Conservation (phyloP, 2,797 vertebrate species). For the Oreochromis grahami region DNA sequence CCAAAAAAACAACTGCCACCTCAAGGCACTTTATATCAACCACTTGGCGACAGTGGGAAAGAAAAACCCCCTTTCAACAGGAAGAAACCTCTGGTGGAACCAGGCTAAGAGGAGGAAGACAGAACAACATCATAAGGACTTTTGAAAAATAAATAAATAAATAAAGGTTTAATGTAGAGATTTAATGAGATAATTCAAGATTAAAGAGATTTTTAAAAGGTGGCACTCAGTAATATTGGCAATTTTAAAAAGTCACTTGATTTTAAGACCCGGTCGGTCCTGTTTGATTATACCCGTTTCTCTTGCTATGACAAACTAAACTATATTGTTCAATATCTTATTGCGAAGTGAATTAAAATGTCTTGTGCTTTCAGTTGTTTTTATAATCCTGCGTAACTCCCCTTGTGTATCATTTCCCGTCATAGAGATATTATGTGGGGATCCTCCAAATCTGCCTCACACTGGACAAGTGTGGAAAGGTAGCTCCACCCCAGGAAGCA, state of each 20-base stretch:
- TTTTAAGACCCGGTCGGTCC: background rate
- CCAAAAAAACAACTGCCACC: rapidly evolving
- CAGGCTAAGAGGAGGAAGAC: rapidly evolving
- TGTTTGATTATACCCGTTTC: background rate
- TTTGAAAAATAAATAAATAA: background rate
- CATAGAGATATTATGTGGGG: slow-evolving; percentile 80
- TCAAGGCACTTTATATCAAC: background rate
- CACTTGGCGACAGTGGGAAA: background rate
- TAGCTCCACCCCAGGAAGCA: slow-evolving; percentile 69
- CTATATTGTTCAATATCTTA: background rate
- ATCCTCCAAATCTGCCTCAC: slow-evolving; percentile 71
- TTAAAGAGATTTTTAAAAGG: background rate
- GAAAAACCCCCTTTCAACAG: background rate
- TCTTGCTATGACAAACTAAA: background rate
- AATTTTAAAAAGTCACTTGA: background rate
- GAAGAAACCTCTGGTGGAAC: background rate
- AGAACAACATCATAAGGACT: background rate
- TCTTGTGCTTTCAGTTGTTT: background rate
- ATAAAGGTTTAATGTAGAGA: background rate
- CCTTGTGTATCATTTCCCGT: slow-evolving; percentile 6
- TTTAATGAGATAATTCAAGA: background rate
- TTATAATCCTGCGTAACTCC: background rate
- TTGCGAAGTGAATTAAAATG: background rate
- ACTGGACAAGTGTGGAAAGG: slow-evolving; percentile 76
- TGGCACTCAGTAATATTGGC: background rate